Percentiles rank a stretch among this genome's conserved stretches.
Evolutionary conservation across 37 sponge, comb jelly and placozoan genomes (phyloP).

Genomic region (Cladorhizidae sp.): DNA sequence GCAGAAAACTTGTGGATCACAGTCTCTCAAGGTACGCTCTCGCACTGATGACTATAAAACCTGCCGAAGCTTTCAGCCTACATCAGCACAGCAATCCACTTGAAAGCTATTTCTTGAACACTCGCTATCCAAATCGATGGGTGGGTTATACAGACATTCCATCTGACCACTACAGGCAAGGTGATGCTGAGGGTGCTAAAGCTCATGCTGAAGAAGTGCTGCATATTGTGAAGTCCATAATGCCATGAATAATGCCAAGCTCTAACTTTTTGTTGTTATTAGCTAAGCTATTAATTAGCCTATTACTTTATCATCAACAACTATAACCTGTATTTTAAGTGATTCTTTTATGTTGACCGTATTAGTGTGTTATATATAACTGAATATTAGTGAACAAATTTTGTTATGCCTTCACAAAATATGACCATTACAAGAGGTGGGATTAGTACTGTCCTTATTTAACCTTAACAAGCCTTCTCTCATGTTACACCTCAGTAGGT

Average conservation of each 20-base stretch:
- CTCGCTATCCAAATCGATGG: slow-evolving; percentile 48
- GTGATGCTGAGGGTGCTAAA: slow-evolving; percentile 29
- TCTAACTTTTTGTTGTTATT: background rate
- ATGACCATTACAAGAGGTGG: no score
- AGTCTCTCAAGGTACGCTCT: slow-evolving; percentile 24
- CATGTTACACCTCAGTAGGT: no score
- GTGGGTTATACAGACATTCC: slow-evolving; percentile 7
- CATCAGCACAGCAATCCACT: background rate
- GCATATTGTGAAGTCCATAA: background rate
- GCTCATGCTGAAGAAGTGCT: slow-evolving; percentile 31
- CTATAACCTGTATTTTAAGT: no score
- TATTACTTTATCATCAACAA: no score
- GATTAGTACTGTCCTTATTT: no score
- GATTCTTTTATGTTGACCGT: background rate
- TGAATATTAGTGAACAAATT: no score
- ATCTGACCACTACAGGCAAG: background rate
- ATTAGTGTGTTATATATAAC: background rate
- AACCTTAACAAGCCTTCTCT: no score
- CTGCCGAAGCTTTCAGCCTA: background rate
- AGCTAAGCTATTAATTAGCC: no score
- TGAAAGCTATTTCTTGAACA: slow-evolving; percentile 41
- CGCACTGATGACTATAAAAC: slow-evolving; percentile 10
- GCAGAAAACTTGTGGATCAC: slow-evolving; percentile 14
- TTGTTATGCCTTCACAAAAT: no score
- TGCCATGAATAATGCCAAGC: background rate